These are phyloP conservation scores for Sebastes minor DNA, from an alignment of 2,797 vertebrate genomes.

Conservation along the genomic window DNA sequence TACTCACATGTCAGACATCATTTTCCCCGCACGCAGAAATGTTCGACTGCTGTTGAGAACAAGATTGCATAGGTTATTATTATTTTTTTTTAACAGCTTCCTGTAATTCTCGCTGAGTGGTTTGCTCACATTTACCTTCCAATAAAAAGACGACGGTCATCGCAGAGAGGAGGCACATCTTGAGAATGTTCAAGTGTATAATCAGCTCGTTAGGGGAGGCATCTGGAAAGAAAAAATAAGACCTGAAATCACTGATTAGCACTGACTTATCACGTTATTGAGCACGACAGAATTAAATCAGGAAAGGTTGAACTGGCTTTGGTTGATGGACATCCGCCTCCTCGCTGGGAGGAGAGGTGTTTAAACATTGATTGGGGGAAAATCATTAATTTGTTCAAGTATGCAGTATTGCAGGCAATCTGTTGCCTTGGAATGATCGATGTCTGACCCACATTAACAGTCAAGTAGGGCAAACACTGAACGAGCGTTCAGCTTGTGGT, in stretches of 20 bases:
- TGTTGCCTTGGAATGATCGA: constrained; percentile 61
- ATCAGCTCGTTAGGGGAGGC: constrained; percentile 51
- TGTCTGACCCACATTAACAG: constrained; percentile 63
- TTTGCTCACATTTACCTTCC: constrained; percentile 51
- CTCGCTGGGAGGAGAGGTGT: constrained; percentile 59
- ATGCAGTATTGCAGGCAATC: constrained; percentile 57
- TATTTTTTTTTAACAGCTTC: neutral
- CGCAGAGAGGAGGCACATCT: constrained; percentile 57
- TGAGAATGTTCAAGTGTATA: constrained; percentile 53
- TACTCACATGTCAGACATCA: constrained; percentile 40
- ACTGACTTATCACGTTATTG: constrained; percentile 51
- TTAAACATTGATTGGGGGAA: constrained; percentile 58
- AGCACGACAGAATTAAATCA: constrained; percentile 48
- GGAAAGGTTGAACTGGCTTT: constrained; percentile 48
- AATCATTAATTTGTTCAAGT: constrained; percentile 72
- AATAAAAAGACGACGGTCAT: constrained; percentile 29
- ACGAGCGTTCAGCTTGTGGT: neutral
- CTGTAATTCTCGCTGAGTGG: constrained; percentile 9
- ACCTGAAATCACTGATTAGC: constrained; percentile 49
- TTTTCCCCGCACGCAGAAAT: constrained; percentile 23
- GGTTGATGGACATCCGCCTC: constrained; percentile 57
- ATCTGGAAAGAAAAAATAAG: constrained; percentile 33
- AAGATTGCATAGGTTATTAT: constrained; percentile 29
- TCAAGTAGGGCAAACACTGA: constrained; percentile 36
- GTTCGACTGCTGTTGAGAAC: constrained; percentile 46